Evolutionary conservation across 2,113 vertebrate genomes (phyloP).

Genomic region (Atlantisia rogersi): DNA sequence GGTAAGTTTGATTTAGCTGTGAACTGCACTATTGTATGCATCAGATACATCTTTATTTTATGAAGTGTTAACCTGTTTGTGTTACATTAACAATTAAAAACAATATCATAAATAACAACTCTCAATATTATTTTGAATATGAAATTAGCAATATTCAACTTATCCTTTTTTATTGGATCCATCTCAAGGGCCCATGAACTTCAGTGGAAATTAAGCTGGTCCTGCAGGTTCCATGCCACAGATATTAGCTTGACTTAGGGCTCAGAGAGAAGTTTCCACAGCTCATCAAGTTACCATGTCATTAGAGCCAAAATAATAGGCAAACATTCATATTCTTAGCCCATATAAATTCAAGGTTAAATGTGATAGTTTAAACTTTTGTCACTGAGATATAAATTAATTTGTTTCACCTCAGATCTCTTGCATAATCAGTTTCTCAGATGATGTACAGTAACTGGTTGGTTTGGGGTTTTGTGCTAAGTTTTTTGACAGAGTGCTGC

Average conservation of each 20-base stretch:
- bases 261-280: neutral
- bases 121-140: neutral
- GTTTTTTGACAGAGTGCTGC: no score
- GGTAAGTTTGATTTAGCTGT: neutral
- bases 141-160: neutral
- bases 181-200: neutral
- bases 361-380: neutral
- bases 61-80: neutral
- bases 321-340: neutral
- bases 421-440: neutral
- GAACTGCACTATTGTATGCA: neutral
- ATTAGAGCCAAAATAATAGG: neutral
- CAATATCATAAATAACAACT: neutral
- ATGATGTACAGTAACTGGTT: neutral
- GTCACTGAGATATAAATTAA: neutral
- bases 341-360: neutral
- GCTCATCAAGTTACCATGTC: neutral
- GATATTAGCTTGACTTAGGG: neutral
- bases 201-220: neutral
- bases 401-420: neutral
- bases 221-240: neutral
- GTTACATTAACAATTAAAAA: neutral
- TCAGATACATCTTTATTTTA: neutral
- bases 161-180: neutral
- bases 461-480: no score